Evolutionary conservation across 1,140 invertebrate species (phyloP), one percentile per base, ranked within the genome.

Genomic region (Aphaenogaster rudis): DNA sequence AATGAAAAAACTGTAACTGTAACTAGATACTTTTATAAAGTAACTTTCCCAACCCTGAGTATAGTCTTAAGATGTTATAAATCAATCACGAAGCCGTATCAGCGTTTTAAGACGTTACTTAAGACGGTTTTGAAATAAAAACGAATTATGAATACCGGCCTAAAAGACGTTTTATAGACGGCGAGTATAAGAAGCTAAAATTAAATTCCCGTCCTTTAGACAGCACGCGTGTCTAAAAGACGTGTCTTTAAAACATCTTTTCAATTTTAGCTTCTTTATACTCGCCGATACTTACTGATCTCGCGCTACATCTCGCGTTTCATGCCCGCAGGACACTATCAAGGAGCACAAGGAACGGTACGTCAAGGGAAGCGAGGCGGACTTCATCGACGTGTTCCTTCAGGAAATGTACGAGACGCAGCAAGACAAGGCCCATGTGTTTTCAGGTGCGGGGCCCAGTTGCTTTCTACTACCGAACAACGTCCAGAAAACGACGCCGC

Each of bases 351-450:
- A 96, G 66, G 90, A 92, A 50, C 95, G 93, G 1, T 96, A 96
- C 64, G 92, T 95, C 21, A 72, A 96, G 42, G 93, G 94, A 42
- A 94, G 94, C 48, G 96, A 96, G 45, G 94, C 96, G 21, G 98
- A 98, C 92, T 96, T 98, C 42, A 98, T 98, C 64, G 98, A 98
- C 91, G 96, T 97, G 50, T 98, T 97, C 93, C 95, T 98, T 4
- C 95, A 96, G 57, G 96, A 98, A 95, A 97, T 98, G 96, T 93
- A 96, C 54, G 1, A 21, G 21, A 15, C 5, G 15, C 33, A 71
- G 1, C 0, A 13, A 82, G 91, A 94, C 15, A 94, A 95, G 82
- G 92, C 91, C 93, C 94, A 36, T 91, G 96, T 95, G 13, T 98
- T 97, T 88, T 96, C 96, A 77, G 96, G 97, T 97, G 95, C 93